Base-by-base conservation (phyloP, 2,888 invertebrate species). In the Plebejus anna region DNA sequence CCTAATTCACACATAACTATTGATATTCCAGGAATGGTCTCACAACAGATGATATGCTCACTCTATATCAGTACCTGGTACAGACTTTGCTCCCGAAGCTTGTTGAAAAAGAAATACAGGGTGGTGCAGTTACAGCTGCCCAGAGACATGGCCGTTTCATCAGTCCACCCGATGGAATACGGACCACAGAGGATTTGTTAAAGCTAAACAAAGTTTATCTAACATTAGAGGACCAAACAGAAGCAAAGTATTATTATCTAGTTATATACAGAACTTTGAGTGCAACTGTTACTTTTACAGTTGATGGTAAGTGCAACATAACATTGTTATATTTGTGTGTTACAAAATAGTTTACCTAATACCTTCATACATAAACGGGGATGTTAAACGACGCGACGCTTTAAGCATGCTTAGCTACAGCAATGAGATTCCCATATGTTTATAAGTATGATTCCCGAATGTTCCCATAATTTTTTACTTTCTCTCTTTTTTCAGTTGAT, bases 251-350 rank as follows among this genome's bases (percentile, higher is more conserved):
- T 80, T 96, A 96, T 86, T 95, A 96, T 87, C 93, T 98, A 84
- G 94, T 98, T 28, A 96, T 98, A 38, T 99, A 99, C 87, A 95
- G 97, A 80, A 96, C 97, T 6, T 89, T 97, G 72, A 97, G 97
- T 92, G 97, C 98, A 5, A 97, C 98, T 42, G 93, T 98, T 57
- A 98, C 98, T 86, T 95, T 98, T 77, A 96, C 98, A 84, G 94
- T 98, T 78, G 96, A 97, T 88, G 96, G 98, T 98, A 89, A 91
- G 91, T 86, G 42, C 42, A 42, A 42, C 42, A 6, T 38, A 6
- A 42, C 13, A 42, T 42, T 47, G 47, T 9, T 47, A 4, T 16
- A 55, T 16, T 51, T 13, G 9, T 51, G 9, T 51, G 4, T 55
- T 55, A 4, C 55, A 16, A 55, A 55, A 55, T 55, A 16, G 16